Evolutionary conservation across 2,888 invertebrate species (phyloP).

Genomic region (Pimpla rufipes): DNA sequence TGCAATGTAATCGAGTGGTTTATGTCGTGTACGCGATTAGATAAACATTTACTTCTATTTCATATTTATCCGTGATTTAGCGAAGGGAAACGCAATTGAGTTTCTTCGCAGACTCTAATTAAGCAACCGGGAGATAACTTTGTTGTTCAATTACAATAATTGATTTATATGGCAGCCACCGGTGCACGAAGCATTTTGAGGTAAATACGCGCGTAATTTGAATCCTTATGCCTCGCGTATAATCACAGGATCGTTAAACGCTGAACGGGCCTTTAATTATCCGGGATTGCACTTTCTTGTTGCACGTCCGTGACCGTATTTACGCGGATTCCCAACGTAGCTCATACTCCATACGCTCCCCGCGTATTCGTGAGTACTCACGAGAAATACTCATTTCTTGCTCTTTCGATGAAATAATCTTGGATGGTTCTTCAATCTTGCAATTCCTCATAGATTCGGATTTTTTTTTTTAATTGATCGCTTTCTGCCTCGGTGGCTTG

Average conservation of each 20-base stretch:
- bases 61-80: background rate
- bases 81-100: background rate
- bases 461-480: background rate
- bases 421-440: background rate
- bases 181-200: slow-evolving; percentile 4
- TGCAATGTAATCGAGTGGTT: background rate
- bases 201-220: slow-evolving; percentile 18
- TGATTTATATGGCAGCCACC: slow-evolving; percentile 44
- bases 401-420: background rate
- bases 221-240: slow-evolving; percentile 21
- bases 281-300: slow-evolving; percentile 47
- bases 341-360: background rate
- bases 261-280: slow-evolving; percentile 53
- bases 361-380: slow-evolving; percentile 13
- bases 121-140: background rate
- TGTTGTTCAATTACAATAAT: slow-evolving; percentile 11
- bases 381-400: background rate
- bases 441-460: background rate
- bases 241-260: slow-evolving; percentile 53
- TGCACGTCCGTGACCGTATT: slow-evolving; percentile 49
- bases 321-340: slow-evolving; percentile 16
- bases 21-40: background rate
- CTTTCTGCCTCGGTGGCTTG: background rate
- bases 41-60: background rate
- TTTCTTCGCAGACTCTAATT: background rate